Base-by-base conservation (phyloP, 2,113 vertebrate species). In the Conger conger region DNA sequence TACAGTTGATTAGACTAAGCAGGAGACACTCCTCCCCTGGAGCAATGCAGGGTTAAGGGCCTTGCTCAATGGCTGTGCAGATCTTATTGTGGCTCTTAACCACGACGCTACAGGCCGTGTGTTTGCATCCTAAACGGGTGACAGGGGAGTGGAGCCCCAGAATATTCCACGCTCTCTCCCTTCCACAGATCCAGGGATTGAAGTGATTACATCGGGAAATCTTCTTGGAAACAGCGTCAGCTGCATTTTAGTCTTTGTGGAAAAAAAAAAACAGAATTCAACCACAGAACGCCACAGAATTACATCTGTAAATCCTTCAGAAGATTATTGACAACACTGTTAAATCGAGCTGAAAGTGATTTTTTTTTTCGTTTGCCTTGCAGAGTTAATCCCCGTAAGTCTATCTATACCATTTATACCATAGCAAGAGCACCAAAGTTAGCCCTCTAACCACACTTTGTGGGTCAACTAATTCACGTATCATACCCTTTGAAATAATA, bases 241-340 rank as follows among this genome's bases (percentile, higher is more conserved):
- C 27, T 73, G 11, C 13, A 8, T 63, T 63, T 27, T 73, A n/a
- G 30, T 73, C 11, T 7, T 11, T n/a, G n/a, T n/a, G n/a, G n/a
- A n/a, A 8, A 50, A 13, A 11, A 13, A 33, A 68, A 33, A 33
- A 73, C n/a, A 38, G n/a, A 38, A 42, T 68, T 11, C 20, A 78
- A 82, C 85, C 81, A n/a, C n/a, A 77, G 88, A 86, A 89, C 81
- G 78, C 17, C 0, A 0, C 15, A 20, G 53, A 30, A 73, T 80
- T 68, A n/a, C 60, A 79, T 88, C 86, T 45, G 76, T 53, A 54
- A 50, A 85, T 63, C 37, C 81, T 82, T n/a, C 45, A 79, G 4
- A 53, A 84, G 81, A 84, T 82, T 54, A 63, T 30, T 79, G 1
- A 76, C 42, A 40, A 76, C 9, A 30, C 0, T 50, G 35, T 7